Conservation (phyloP, 1,140 invertebrate species). For the Sitobion miscanthi region DNA sequence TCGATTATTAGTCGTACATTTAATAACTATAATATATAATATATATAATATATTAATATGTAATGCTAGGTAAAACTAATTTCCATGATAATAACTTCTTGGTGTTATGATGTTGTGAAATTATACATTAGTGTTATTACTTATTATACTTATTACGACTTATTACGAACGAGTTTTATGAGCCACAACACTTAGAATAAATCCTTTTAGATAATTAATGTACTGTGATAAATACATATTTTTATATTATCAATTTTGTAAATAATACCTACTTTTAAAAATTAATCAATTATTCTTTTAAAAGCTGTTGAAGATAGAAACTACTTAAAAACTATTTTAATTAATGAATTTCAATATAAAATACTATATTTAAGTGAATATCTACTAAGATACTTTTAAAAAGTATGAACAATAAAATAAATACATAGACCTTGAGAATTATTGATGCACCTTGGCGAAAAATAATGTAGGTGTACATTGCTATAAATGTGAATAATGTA, state of each 20-base stretch:
- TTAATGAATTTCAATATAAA: background rate
- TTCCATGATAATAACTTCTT: background rate
- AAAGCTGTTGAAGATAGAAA: background rate
- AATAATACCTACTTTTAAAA: background rate
- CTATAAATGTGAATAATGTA: background rate
- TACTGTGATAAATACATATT: background rate
- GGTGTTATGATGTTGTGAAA: background rate
- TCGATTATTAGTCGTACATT: background rate
- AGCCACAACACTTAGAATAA: background rate
- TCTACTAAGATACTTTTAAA: background rate
- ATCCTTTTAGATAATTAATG: background rate
- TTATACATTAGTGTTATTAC: background rate
- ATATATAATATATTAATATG: background rate
- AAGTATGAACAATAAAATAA: background rate
- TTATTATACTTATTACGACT: background rate
- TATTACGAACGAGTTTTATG: background rate
- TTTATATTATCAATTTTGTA: background rate
- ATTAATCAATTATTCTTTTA: slow-evolving; percentile 1
- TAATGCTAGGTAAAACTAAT: background rate
- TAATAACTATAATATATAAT: background rate
- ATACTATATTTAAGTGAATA: background rate
- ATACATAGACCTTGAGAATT: background rate
- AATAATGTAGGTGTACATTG: background rate
- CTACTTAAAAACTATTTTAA: background rate
- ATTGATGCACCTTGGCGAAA: background rate